Conservation (phyloP, 2,797 vertebrate species). For the Falco biarmicus region DNA sequence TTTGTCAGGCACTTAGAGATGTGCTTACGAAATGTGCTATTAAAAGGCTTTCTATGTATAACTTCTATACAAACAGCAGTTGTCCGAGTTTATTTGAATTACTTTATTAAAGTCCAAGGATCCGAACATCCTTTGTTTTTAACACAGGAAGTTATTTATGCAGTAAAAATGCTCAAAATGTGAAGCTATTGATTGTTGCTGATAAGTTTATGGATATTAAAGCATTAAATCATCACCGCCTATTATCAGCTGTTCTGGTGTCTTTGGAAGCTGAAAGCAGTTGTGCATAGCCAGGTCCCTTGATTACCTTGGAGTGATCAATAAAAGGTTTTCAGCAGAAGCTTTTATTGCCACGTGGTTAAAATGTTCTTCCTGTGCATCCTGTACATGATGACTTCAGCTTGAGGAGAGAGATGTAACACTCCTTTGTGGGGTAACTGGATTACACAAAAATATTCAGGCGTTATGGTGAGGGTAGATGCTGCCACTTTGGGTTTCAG, state of each 20-base stretch:
- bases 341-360: conserved; percentile 56
- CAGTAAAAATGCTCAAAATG: conserved; percentile 42
- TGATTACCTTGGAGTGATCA: conserved; percentile 30
- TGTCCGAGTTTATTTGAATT: conserved; percentile 58
- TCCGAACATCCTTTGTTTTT: conserved; percentile 61
- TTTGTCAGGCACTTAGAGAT: conserved; percentile 35
- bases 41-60: conserved; percentile 65
- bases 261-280: conserved; percentile 27
- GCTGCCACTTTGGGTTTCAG: neutral
- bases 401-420: neutral
- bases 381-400: conserved; percentile 22
- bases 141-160: conserved; percentile 57
- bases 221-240: conserved; percentile 44
- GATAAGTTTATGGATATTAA: conserved; percentile 63
- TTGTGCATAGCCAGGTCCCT: conserved; percentile 11
- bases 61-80: conserved; percentile 48
- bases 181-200: conserved; percentile 53
- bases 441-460: neutral
- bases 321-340: conserved; percentile 65
- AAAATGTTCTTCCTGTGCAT: conserved; percentile 46
- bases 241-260: conserved; percentile 17
- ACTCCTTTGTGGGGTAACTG: neutral
- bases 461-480: neutral
- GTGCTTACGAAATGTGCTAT: conserved; percentile 44
- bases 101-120: conserved; percentile 29